Evolutionary conservation across 2,797 vertebrate species (phyloP), one percentile per base, ranked within the genome.

Genomic region (Rhabdophis nuchalis): DNA sequence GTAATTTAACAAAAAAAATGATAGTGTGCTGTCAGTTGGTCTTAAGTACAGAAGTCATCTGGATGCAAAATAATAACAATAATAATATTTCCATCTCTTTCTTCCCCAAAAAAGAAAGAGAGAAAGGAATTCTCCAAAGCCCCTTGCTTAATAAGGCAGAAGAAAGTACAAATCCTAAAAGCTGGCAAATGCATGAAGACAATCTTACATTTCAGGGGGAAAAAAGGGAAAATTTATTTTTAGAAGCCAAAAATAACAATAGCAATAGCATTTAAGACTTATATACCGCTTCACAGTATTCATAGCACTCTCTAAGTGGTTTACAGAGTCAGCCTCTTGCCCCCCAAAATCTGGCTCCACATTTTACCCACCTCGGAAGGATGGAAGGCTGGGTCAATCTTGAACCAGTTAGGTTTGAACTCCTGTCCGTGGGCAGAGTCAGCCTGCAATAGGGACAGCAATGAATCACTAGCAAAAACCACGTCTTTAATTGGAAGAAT

Each of bases 1-100:
- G 97, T 97, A 96, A 97, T 97, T 97, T 97, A 97, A 97, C 96
- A 96, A 90, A 91, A 90, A 91, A 96, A 96, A 97, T 97, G 96
- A 97, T 98, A 97, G 96, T 97, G 97, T 95, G 95, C 95, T 93
- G 0, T 96, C 96, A 91, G 94, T 96, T 97, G 97, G 96, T 93
- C 96, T 96, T 95, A 96, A 96, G 91, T 96, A 89, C 92, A 89
- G 92, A 92, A 96, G 50, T 60, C 41, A 96, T 96, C 94, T 95
- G 94, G 93, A 91, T 95, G 91, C 64, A 29, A 92, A 95, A 64
- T 91, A 54, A n/a, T 16, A 23, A 27, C 4, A 32, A 32, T 68
- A 32, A 77, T 23, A 25, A 46, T 23, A 96, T 94, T 58, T 86
- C 32, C 14, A 86, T 86, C n/a, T 25, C 58, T 57, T 77, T 46